Evolutionary conservation across 2,888 invertebrate genomes (phyloP), one percentile per base, ranked within the genome.

Genomic region (Cataglyphis albicans): DNA sequence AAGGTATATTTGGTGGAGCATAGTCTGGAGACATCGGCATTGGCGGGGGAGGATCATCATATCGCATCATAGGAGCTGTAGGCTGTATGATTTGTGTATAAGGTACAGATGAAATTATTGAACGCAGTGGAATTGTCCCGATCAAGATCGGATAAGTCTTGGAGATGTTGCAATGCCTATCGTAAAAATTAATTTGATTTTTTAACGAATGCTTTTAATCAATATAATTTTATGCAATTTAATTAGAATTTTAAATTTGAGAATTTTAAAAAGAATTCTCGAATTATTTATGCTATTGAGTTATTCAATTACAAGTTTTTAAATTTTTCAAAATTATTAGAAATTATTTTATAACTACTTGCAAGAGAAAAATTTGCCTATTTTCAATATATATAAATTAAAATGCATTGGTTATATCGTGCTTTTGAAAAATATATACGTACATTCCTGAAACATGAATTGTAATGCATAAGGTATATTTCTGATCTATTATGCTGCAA

Each of bases 81-180:
- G 84, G 76, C n/a, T 70, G 75, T 18, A 25, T 0, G 10, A n/a
- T 48, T 32, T 32, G 76, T 7, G 29, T 25, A 10, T 63, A 55
- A 29, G 87, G 65, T 9, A 74, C 84, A 4, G 83, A 59, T 9
- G 65, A 18, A 48, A 63, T 18, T 12, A 61, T 65, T 7, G 44
- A 25, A 12, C 38, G 72, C 15, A 90, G n/a, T 18, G 90, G 90
- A 25, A 88, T 70, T 7, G 90, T 84, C 44, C 90, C 90, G 15
- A 91, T 88, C 10, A 89, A 7, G n/a, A 90, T 59, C 2, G 85
- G 87, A 29, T 87, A 91, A 0, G 0, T 63, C n/a, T 25, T 85
- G 2, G n/a, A 9, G 9, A 86, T 29, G 9, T 61, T 87, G n/a
- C 21, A 35, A n/a, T 87, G 86, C 64, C 90, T 90, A 29, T 52